Evolutionary conservation across 2,113 vertebrate species (phyloP), one percentile per base, ranked within the genome.

Genomic region (Thunnus thynnus): DNA sequence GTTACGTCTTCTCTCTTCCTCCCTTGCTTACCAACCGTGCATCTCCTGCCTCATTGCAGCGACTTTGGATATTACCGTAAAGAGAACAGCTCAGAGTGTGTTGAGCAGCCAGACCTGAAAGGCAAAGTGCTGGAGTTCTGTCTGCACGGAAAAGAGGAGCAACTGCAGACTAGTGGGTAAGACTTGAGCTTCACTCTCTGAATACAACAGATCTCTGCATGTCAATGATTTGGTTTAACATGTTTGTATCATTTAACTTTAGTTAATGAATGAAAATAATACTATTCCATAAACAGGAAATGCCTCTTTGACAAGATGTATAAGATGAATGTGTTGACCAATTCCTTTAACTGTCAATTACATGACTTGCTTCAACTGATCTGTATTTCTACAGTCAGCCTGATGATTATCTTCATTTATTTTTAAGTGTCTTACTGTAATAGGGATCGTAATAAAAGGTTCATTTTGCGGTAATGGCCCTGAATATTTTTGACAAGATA

Each of bases 31-130:
- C 2, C 3, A 44, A 69, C 3, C 13, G 5, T 20, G 17, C n/a
- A 10, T 55, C n/a, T 18, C 22, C 27, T 5, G 17, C 32, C 58
- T 72, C 14, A 0, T 62, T 73, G 14, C 91, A 99, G 98, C 78
- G 98, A 99, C 90, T 99, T 99, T 80, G 98, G 97, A 65, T 99
- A 96, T 89, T 98, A 95, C 89, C 97, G 98, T 30, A 92, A 95
- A 1, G 96, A 98, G 88, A 98, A 97, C 89, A 96, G 96, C 60
- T 97, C 97, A 0, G 90, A 89, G 32, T 99, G 98, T 74, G 90
- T 96, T 83, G 97, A 99, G 87, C 96, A 99, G 89, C 95, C 95
- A 0, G 96, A 99, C 70, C 94, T 99, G 80, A 94, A 94, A 78
- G 97, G 96, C 13, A 97, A 96, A 0, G 96, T 97, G 61, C 87